Evolutionary conservation across 2,888 invertebrate species (phyloP).

Genomic region (Allolobophora icterica): DNA sequence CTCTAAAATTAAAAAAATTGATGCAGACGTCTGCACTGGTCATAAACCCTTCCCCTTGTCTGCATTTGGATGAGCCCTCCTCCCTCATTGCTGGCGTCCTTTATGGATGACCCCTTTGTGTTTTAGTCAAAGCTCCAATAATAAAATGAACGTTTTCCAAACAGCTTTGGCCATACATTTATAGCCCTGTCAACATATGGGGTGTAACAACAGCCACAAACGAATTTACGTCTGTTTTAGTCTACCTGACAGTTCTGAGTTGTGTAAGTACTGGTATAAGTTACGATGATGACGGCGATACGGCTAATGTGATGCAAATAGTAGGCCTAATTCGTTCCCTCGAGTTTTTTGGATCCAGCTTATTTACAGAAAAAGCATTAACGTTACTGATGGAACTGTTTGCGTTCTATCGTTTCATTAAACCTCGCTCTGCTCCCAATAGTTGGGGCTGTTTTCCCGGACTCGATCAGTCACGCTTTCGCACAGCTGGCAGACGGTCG

Average conservation of each 20-base stretch:
- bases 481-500: background rate
- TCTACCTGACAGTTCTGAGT: background rate
- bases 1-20: too few relatives aligned
- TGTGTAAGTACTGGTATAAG: background rate
- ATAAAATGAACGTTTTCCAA: background rate
- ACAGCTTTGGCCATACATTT: background rate
- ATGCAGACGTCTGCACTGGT: too few relatives aligned
- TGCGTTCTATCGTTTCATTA: constrained; percentile 12
- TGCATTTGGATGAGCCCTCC: too few relatives aligned
- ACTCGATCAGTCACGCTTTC: background rate
- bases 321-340: background rate
- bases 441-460: background rate
- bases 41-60: too few relatives aligned
- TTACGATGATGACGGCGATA: background rate
- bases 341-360: background rate
- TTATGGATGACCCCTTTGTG: too few relatives aligned
- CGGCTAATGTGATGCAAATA: too few relatives aligned
- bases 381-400: background rate
- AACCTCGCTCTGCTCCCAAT: background rate
- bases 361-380: background rate
- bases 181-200: background rate
- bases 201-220: too few relatives aligned
- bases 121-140: background rate
- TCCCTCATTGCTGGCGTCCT: too few relatives aligned
- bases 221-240: background rate